phyloP scores from a whole-genome alignment of 2,888 invertebrate genomes.

The Heliconius hortense region DNA sequence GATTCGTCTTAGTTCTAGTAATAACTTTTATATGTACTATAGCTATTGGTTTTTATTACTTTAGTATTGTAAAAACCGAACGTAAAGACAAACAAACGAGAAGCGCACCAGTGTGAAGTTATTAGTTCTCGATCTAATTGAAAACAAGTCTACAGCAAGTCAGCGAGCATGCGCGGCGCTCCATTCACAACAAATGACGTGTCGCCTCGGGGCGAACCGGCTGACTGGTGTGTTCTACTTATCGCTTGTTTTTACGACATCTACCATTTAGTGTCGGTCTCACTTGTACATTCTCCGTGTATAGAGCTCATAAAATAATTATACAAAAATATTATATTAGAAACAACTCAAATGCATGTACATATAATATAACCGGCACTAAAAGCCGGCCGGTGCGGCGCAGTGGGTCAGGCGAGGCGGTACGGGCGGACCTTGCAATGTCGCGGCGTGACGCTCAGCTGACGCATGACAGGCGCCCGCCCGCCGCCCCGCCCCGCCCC shows the following conservation, averaged over 20 bases:
- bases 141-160: conserved; percentile 50
- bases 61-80: background rate
- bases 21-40: background rate
- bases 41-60: background rate
- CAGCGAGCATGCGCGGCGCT: conserved; percentile 58
- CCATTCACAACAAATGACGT: conserved; percentile 59
- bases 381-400: conserved; percentile 50
- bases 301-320: background rate
- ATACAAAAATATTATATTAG: background rate
- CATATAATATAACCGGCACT: conserved; percentile 35
- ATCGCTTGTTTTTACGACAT: conserved; percentile 34
- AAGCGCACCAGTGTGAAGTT: conserved; percentile 4
- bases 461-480: conserved; percentile 72
- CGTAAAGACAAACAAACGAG: background rate
- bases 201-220: conserved; percentile 48
- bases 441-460: conserved; percentile 83
- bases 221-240: conserved; percentile 44
- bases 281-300: background rate
- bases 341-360: conserved; percentile 20
- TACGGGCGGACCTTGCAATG: conserved; percentile 83
- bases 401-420: conserved; percentile 75
- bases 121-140: conserved; percentile 46
- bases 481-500: conserved; percentile 61
- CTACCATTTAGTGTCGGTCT: background rate
- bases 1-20: background rate